A percentile compares a stretch with the other conserved stretches of the same genome.
Conservation (phyloP, 2,888 invertebrate species). For the Ormyrus pomaceus region DNA sequence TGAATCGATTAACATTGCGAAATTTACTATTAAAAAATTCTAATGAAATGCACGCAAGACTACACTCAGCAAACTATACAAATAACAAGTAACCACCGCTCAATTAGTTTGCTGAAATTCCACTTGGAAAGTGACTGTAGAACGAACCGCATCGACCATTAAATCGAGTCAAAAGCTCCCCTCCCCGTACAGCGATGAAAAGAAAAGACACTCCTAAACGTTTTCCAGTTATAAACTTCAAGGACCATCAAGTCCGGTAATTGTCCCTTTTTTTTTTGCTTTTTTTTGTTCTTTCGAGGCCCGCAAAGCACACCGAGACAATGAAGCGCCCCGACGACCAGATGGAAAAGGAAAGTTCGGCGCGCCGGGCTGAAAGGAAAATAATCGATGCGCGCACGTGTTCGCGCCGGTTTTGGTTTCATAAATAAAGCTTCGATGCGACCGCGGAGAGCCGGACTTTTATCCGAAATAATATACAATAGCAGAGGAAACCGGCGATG, state of each 20-base stretch:
- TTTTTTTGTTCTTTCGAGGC: background rate
- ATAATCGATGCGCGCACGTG: constrained; percentile 41
- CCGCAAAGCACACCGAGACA: background rate
- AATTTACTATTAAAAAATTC: no score
- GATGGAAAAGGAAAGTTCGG: constrained; percentile 42
- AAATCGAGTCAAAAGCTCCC: constrained; percentile 23
- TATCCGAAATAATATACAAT: constrained; percentile 34
- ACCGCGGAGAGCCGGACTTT: constrained; percentile 15
- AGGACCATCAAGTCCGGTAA: constrained; percentile 18
- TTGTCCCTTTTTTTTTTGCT: constrained; percentile 7
- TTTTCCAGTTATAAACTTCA: constrained; percentile 14
- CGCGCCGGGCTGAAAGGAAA: constrained; percentile 24
- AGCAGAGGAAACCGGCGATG: constrained; percentile 8
- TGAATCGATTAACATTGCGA: no score
- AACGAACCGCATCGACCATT: constrained; percentile 21
- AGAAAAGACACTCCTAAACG: constrained; percentile 39
- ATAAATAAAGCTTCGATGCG: constrained; percentile 31
- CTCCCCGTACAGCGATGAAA: constrained; percentile 15
- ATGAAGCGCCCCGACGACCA: background rate
- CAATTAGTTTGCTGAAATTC: constrained; percentile 39
- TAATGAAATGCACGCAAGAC: no score
- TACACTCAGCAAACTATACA: no score
- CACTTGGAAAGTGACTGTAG: constrained; percentile 3
- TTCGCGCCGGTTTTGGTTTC: constrained; percentile 30
- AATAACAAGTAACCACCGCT: background rate